phyloP scores from a whole-genome alignment of 2,888 invertebrate species.

The Chesias legatella region DNA sequence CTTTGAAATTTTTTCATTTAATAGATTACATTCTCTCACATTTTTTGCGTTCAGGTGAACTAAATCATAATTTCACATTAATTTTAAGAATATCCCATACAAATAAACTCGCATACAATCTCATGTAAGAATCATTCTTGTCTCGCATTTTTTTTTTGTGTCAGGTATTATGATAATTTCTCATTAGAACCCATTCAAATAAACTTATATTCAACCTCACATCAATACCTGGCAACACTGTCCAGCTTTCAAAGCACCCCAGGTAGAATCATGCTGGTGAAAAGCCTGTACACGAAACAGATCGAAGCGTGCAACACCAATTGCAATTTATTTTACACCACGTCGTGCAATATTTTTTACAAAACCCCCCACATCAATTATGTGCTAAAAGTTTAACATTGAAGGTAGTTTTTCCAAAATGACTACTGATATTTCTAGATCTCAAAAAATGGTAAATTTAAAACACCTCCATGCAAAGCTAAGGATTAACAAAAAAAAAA shows the following conservation, averaged over 20 bases:
- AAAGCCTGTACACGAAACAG: slow-evolving; percentile 45
- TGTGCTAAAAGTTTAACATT: too few species aligned
- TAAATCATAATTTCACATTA: too few species aligned
- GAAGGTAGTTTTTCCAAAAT: too few species aligned
- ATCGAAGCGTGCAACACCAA: slow-evolving; percentile 69
- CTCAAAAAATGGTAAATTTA: background rate
- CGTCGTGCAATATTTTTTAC: slow-evolving; percentile 49
- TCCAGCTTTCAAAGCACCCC: slow-evolving; percentile 55
- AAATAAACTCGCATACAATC: slow-evolving; percentile 4
- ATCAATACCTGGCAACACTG: slow-evolving; percentile 38
- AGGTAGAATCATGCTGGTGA: slow-evolving; percentile 61
- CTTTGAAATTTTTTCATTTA: background rate
- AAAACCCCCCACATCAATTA: slow-evolving; percentile 10
- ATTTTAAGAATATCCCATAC: too few species aligned
- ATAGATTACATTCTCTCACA: background rate
- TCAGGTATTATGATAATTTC: too few species aligned
- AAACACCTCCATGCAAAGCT: slow-evolving; percentile 32
- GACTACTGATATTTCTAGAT: too few species aligned
- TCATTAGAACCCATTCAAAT: too few species aligned
- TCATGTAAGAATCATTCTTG: too few species aligned
- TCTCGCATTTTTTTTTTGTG: too few species aligned
- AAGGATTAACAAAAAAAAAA: slow-evolving; percentile 30
- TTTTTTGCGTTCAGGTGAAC: too few species aligned
- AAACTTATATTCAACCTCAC: slow-evolving; percentile 3
- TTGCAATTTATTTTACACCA: slow-evolving; percentile 44